Conservation (phyloP, 2,888 invertebrate species). For the Chrysina gloriosa region DNA sequence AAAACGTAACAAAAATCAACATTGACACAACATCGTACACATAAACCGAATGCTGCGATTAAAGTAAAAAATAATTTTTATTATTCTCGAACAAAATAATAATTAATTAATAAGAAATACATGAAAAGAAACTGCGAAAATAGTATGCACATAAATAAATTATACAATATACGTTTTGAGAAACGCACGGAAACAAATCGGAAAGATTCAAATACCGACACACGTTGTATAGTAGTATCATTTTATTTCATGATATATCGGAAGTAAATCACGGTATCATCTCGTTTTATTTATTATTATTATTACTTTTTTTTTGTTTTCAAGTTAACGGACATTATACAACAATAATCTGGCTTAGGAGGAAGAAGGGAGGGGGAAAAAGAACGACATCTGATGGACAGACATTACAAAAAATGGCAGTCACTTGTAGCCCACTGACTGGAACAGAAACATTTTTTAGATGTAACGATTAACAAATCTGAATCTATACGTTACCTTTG, state of each 20-base stretch:
- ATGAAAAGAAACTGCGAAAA: neutral
- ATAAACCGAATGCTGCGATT: too few species aligned
- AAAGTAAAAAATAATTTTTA: constrained; percentile 5
- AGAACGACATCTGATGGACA: neutral
- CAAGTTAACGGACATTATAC: constrained; percentile 3
- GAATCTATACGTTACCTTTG: neutral
- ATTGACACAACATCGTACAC: too few species aligned
- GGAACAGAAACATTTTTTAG: neutral
- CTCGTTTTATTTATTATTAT: neutral
- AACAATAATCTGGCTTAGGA: constrained; percentile 6
- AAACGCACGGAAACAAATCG: too few species aligned
- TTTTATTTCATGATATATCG: too few species aligned
- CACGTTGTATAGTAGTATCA: neutral
- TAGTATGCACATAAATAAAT: constrained; percentile 7
- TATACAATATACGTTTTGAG: constrained; percentile 17
- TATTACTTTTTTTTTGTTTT: neutral
- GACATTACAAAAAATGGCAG: constrained; percentile 35
- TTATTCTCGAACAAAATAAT: constrained; percentile 9
- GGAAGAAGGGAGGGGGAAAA: neutral
- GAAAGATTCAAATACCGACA: too few species aligned
- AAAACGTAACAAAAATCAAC: too few species aligned
- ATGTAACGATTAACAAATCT: neutral
- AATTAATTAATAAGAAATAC: too few species aligned
- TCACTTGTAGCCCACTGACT: constrained; percentile 23
- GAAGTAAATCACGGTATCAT: constrained; percentile 23